A percentile compares a stretch with the other conserved stretches of the same genome.
Evolutionary conservation across 2,113 vertebrate genomes (phyloP).

Genomic region (Myanophis thanlyinensis): DNA sequence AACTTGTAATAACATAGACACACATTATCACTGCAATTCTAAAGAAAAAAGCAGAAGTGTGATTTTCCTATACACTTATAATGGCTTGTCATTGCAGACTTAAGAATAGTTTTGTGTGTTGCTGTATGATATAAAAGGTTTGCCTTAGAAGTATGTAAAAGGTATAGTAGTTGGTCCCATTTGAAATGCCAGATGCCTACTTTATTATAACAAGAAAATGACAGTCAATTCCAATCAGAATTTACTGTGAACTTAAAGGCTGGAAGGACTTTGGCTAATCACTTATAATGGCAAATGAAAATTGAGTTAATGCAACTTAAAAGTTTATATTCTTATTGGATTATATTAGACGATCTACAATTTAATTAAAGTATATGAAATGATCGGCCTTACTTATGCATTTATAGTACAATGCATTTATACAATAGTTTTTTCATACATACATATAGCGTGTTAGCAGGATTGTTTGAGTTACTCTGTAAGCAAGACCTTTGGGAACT

Average conservation of each 20-base stretch:
- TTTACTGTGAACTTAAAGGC: conserved; percentile 81
- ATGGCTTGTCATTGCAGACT: conserved; percentile 23
- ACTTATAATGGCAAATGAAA: conserved; percentile 82
- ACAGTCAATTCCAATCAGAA: conserved; percentile 83
- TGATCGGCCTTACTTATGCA: conserved; percentile 69
- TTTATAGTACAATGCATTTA: conserved; percentile 61
- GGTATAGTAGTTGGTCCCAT: conserved; percentile 53
- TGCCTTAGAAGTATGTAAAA: conserved; percentile 56
- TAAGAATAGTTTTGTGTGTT: conserved; percentile 41
- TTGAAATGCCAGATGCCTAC: conserved; percentile 74
- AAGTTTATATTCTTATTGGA: conserved; percentile 80
- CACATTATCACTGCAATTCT: background rate
- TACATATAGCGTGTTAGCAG: conserved; percentile 45
- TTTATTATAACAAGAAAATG: conserved; percentile 78
- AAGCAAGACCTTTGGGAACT: conserved; percentile 23
- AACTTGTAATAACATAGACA: conserved; percentile 31
- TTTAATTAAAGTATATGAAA: conserved; percentile 80
- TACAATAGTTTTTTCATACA: conserved; percentile 61
- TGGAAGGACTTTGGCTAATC: conserved; percentile 80
- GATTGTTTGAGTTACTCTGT: conserved; percentile 52
- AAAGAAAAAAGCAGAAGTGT: conserved; percentile 19
- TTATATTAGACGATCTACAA: conserved; percentile 75
- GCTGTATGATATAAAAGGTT: conserved; percentile 42
- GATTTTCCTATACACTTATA: conserved; percentile 19
- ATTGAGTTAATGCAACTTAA: conserved; percentile 83